These are phyloP conservation scores for Thalassarche chlororhynchos DNA, from an alignment of 2,113 vertebrate species.

Conservation along the genomic window DNA sequence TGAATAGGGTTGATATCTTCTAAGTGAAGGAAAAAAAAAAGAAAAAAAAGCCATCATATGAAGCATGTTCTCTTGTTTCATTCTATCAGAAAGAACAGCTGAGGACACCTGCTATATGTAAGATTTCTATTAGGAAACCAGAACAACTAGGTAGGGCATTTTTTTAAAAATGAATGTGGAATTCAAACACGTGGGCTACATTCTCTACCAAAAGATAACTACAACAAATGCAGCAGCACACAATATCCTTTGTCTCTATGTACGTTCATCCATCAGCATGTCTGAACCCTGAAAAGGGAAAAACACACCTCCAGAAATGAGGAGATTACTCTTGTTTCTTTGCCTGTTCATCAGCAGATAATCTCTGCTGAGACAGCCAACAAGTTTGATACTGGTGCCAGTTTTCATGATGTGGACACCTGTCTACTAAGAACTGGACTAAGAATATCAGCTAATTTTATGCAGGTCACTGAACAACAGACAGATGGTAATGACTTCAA, in stretches of 20 bases:
- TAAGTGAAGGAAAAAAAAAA: neutral
- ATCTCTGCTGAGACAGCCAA: constrained; percentile 13
- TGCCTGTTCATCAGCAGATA: neutral
- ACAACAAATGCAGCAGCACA: neutral
- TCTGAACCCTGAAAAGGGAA: neutral
- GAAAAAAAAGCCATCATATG: neutral
- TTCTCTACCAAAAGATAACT: neutral
- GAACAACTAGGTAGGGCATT: neutral
- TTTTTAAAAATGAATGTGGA: neutral
- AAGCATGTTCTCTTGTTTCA: neutral
- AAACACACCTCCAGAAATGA: neutral
- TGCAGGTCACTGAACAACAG: constrained; percentile 46
- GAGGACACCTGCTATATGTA: neutral
- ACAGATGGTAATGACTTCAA: constrained; percentile 73
- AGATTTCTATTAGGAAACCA: neutral
- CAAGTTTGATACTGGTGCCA: constrained; percentile 25
- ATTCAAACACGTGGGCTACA: neutral
- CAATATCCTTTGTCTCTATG: neutral
- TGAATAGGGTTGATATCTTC: neutral
- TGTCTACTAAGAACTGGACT: constrained; percentile 43
- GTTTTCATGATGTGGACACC: constrained; percentile 59
- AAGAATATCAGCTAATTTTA: constrained; percentile 62
- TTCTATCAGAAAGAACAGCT: neutral
- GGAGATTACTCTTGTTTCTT: neutral
- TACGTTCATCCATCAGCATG: neutral